phyloP scores from a whole-genome alignment of 1,140 invertebrate species.

The Cardiocondyla obscurior region DNA sequence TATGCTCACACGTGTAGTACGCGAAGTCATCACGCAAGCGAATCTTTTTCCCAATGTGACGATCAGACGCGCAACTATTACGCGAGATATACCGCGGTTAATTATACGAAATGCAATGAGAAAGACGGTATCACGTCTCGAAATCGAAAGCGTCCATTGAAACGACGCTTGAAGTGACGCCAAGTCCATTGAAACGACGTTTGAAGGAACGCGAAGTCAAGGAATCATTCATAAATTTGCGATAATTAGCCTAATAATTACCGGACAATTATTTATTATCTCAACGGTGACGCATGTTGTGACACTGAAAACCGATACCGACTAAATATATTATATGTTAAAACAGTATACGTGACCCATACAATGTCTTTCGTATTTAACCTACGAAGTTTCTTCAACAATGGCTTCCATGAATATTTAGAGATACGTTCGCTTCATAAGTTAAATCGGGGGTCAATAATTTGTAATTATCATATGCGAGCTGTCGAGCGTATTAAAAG shows the following conservation, averaged over 20 bases:
- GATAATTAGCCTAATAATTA: slow-evolving; percentile 4
- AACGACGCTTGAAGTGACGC: neutral
- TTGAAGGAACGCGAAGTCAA: neutral
- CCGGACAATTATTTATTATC: slow-evolving; percentile 7
- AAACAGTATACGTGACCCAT: neutral
- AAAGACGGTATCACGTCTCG: neutral
- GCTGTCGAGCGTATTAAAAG: neutral
- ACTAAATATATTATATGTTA: neutral
- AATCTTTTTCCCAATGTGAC: neutral
- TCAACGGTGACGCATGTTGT: neutral
- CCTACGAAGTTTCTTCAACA: neutral
- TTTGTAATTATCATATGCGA: neutral
- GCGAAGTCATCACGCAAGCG: neutral
- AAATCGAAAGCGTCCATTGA: neutral
- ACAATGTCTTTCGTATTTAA: neutral
- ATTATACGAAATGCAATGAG: neutral
- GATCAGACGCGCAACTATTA: neutral
- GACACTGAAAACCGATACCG: slow-evolving; percentile 10
- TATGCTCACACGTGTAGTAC: slow-evolving; percentile 8
- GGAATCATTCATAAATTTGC: neutral
- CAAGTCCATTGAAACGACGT: neutral
- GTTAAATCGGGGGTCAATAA: neutral
- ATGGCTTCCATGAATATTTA: neutral
- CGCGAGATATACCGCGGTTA: neutral
- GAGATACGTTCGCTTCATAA: neutral